These are phyloP conservation scores for Campylorhamphus procurvoides DNA, from an alignment of 2,113 vertebrate genomes.

Conservation along the genomic window DNA sequence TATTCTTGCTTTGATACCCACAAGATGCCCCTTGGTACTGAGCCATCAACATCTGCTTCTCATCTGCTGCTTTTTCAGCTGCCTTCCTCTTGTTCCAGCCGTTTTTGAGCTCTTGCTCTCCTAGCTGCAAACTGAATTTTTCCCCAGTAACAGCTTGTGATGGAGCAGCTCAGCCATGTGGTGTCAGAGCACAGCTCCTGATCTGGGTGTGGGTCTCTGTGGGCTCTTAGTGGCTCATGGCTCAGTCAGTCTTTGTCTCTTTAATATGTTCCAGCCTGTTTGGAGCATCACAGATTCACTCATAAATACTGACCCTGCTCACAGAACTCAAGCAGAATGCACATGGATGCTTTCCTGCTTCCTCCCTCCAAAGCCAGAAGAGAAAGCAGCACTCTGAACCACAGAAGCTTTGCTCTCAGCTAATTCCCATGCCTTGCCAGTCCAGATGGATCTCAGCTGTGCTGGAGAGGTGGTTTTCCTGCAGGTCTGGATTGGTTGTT, in stretches of 20 bases:
- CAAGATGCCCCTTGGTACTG: background rate
- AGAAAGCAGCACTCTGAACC: background rate
- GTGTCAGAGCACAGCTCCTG: background rate
- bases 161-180: background rate
- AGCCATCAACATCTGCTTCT: background rate
- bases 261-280: background rate
- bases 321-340: background rate
- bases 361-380: background rate
- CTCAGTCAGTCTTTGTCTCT: background rate
- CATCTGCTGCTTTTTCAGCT: conserved; percentile 1
- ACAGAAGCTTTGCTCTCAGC: background rate
- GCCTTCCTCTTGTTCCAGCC: background rate
- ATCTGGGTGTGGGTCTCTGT: background rate
- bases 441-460: background rate
- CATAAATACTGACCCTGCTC: background rate
- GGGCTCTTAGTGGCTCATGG: background rate
- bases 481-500: background rate
- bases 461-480: background rate
- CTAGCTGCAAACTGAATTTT: background rate
- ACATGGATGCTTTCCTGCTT: background rate
- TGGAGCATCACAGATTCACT: background rate
- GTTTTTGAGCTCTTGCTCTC: background rate
- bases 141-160: background rate
- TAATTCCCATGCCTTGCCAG: background rate
- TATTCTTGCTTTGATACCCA: conserved; percentile 22